Evolutionary conservation across 2,797 vertebrate genomes (phyloP).

Genomic region (Xenopus petersii): DNA sequence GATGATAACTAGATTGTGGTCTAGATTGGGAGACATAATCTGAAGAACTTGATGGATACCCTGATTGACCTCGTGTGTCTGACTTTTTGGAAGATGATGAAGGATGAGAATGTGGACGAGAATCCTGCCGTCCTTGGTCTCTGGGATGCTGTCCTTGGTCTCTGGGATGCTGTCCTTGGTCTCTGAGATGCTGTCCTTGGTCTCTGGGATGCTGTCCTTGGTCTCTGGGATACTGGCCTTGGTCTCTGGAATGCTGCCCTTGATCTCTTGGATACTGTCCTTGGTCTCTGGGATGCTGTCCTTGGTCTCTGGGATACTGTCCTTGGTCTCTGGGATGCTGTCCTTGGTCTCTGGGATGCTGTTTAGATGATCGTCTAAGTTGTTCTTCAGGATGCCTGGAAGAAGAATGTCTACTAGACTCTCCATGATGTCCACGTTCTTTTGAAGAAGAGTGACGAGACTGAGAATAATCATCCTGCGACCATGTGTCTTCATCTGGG

Average conservation of each 20-base stretch:
- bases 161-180: constrained; percentile 64
- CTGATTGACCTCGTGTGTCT: constrained; percentile 70
- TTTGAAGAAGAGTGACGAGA: constrained; percentile 77
- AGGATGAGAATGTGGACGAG: constrained; percentile 67
- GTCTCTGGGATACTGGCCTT: too few relatives aligned
- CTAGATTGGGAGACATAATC: constrained; percentile 77
- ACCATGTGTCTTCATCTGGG: constrained; percentile 86
- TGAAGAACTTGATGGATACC: constrained; percentile 72
- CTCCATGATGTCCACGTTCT: constrained; percentile 87
- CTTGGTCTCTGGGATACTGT: too few relatives aligned
- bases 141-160: constrained; percentile 66
- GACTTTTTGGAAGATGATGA: constrained; percentile 78
- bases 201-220: too few relatives aligned
- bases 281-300: too few relatives aligned
- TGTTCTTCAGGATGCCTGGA: constrained; percentile 85
- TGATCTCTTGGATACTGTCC: too few relatives aligned
- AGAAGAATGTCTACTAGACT: constrained; percentile 80
- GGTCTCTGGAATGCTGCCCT: too few relatives aligned
- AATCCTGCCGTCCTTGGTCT: constrained; percentile 80
- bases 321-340: too few relatives aligned
- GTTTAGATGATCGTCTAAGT: constrained; percentile 81
- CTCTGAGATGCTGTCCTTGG: too few relatives aligned
- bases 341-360: constrained; percentile 69
- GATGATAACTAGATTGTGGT: constrained; percentile 75
- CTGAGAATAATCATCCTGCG: constrained; percentile 84